Base-by-base conservation (phyloP, 2,797 vertebrate species). In the Scarus forsteni region DNA sequence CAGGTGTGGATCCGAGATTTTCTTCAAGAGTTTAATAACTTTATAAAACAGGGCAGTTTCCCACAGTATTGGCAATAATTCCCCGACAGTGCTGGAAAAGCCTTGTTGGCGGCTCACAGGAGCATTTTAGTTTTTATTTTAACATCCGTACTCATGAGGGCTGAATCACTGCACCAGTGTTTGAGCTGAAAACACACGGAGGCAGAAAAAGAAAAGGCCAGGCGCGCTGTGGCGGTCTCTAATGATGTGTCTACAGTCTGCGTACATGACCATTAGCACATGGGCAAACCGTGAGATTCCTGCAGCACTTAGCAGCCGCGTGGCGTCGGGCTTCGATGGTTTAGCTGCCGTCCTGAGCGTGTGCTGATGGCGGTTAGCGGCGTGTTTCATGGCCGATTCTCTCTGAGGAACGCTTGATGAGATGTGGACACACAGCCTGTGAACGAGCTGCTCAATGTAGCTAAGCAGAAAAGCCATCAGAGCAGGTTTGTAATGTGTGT, bases 241-340 rank as follows among this genome's bases (percentile, higher is more conserved):
- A 88, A 92, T 89, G 89, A 77, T 79, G 81, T 73, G 44, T 88
- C 83, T 80, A 85, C 77, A 79, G 80, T 77, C 84, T 85, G 81
- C 86, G 87, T 73, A 84, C 75, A 79, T 85, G 84, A 75, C 90
- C 87, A 89, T 92, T 91, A 92, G 77, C 80, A 80, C 85, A 82
- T 73, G 79, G 69, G 60, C 84, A 80, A 75, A 73, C 77, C 44
- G 74, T 77, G 70, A 82, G 78, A 82, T 88, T 80, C 57, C 72
- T 81, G 84, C 65, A 57, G 78, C 84, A 82, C 75, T 80, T 79
- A 87, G 83, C 84, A 78, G 79, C 81, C 76, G 76, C 72, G 70
- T 70, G 62, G 60, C 49, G 57, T 75, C 73, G 71, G 70, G 84
- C 72, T 70, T 66, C 68, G 73, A 44, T 58, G 66, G 77, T 80